Evolutionary conservation across 2,113 vertebrate genomes (phyloP).

Genomic region (Carassius gibelio): DNA sequence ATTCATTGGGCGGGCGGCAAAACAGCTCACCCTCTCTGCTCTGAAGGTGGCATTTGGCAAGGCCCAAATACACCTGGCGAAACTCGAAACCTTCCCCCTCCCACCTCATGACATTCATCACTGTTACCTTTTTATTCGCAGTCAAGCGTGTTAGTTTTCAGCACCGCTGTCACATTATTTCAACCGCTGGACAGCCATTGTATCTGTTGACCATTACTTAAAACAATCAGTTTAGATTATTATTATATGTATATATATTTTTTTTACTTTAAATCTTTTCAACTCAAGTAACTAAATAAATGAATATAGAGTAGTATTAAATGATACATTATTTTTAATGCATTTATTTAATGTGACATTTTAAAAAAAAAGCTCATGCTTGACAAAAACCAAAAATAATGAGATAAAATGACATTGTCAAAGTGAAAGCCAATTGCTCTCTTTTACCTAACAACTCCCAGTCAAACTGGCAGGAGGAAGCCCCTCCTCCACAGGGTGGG

Average conservation of each 20-base stretch:
- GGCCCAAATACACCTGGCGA: conserved; percentile 77
- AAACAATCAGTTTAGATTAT: not conserved
- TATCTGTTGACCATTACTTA: conserved; percentile 34
- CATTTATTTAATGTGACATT: not conserved
- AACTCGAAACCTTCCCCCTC: conserved; percentile 58
- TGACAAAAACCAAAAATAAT: not conserved
- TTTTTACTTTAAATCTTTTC: not conserved
- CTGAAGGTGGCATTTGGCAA: conserved; percentile 79
- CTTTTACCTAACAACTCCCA: conserved; percentile 57
- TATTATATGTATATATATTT: not conserved
- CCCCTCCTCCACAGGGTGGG: conserved; percentile 65
- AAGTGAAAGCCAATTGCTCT: conserved; percentile 41
- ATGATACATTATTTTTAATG: not conserved
- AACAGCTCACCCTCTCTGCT: conserved; percentile 73
- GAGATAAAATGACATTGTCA: conserved; percentile 24
- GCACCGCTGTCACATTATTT: conserved; percentile 31
- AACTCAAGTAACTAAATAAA: not conserved
- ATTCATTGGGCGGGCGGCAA: conserved; percentile 54
- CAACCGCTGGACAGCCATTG: conserved; percentile 6
- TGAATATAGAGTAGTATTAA: not conserved
- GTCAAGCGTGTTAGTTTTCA: conserved; percentile 46
- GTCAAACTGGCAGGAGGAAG: conserved; percentile 67
- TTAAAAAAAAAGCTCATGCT: not conserved
- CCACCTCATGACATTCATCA: conserved; percentile 55
- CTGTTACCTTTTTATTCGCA: conserved; percentile 63